Percentiles rank a stretch among this genome's conserved stretches.
Evolutionary conservation across 1,140 invertebrate species (phyloP).

Genomic region (Dendroctonus ponderosae): DNA sequence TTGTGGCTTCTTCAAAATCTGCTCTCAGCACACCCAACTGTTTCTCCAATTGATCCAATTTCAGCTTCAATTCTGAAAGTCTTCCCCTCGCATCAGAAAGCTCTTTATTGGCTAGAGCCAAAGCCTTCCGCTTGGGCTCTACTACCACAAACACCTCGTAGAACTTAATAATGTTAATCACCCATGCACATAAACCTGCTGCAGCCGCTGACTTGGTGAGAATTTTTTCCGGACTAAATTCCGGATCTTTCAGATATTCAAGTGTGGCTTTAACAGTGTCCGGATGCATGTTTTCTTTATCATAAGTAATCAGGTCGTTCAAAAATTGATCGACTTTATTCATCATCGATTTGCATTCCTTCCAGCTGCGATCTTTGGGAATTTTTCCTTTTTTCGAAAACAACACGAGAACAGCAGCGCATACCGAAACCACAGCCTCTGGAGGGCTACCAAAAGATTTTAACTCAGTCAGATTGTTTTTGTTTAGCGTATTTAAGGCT

Average conservation of each 20-base stretch:
- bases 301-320: conserved; percentile 80
- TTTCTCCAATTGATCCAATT: conserved; percentile 56
- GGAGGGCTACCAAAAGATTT: conserved; percentile 89
- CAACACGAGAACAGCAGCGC: conserved; percentile 83
- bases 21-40: conserved; percentile 71
- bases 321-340: conserved; percentile 83
- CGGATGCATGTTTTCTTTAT: conserved; percentile 92
- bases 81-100: conserved; percentile 77
- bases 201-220: conserved; percentile 84
- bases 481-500: conserved; percentile 90
- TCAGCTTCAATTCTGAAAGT: conserved; percentile 57
- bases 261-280: conserved; percentile 74
- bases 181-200: conserved; percentile 89
- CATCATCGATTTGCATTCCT: conserved; percentile 85
- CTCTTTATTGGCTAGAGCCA: conserved; percentile 82
- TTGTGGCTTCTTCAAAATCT: conserved; percentile 81
- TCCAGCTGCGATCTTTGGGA: conserved; percentile 92
- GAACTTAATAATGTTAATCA: conserved; percentile 89
- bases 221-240: conserved; percentile 86
- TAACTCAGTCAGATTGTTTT: conserved; percentile 90
- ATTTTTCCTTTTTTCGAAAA: conserved; percentile 84
- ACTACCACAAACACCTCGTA: conserved; percentile 91
- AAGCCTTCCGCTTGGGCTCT: conserved; percentile 78
- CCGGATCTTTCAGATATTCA: conserved; percentile 63
- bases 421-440: conserved; percentile 80